Conservation (phyloP, 2,888 invertebrate species). For the Crepidodera aurea region DNA sequence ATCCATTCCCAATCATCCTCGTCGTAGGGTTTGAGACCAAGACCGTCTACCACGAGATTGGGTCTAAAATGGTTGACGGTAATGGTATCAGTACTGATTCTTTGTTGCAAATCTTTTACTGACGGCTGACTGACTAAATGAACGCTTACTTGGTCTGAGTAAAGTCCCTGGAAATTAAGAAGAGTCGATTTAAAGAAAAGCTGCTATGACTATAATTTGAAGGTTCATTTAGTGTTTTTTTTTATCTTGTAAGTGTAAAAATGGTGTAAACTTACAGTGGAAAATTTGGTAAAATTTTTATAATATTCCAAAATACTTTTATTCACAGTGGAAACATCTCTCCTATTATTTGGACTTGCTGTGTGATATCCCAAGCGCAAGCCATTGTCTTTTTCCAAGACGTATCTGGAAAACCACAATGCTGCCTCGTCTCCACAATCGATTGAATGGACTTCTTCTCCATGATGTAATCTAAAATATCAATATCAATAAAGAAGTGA, state of each 20-base stretch:
- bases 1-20: slow-evolving; percentile 69
- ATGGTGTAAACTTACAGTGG: slow-evolving; percentile 46
- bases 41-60: slow-evolving; percentile 65
- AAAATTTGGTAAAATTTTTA: slow-evolving; percentile 49
- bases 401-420: slow-evolving; percentile 67
- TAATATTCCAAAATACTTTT: slow-evolving; percentile 49
- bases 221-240: no score
- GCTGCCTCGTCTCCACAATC: slow-evolving; percentile 72
- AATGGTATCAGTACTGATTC: slow-evolving; percentile 58
- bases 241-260: no score
- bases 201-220: no score
- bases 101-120: slow-evolving; percentile 63
- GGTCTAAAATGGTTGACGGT: slow-evolving; percentile 65
- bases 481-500: background rate
- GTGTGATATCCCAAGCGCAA: slow-evolving; percentile 57
- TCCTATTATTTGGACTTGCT: slow-evolving; percentile 38
- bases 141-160: slow-evolving; percentile 65
- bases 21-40: slow-evolving; percentile 56
- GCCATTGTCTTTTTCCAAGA: slow-evolving; percentile 52
- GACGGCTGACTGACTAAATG: slow-evolving; percentile 65
- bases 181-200: background rate
- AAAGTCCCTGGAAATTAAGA: slow-evolving; percentile 60
- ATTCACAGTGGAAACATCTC: slow-evolving; percentile 49
- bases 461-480: slow-evolving; percentile 42
- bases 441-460: slow-evolving; percentile 61